phyloP scores from a whole-genome alignment of 2,797 vertebrate species.

The Argya squamiceps region DNA sequence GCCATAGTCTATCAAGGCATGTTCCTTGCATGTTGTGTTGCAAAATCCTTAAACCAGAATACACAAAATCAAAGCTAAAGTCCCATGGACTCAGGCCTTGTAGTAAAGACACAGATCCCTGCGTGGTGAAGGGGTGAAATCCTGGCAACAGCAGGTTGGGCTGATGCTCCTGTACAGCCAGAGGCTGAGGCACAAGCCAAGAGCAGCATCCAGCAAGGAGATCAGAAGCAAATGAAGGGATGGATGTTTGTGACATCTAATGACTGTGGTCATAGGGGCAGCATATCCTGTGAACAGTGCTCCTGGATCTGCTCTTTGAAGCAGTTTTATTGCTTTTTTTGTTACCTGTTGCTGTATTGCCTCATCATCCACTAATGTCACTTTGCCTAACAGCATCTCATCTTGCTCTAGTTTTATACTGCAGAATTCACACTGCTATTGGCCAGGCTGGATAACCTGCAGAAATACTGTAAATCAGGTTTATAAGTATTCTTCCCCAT shows the following conservation, averaged over 20 bases:
- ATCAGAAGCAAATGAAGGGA: background rate
- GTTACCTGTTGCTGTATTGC: background rate
- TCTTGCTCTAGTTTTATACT: background rate
- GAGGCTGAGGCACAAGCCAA: background rate
- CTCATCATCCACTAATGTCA: background rate
- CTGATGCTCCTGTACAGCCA: background rate
- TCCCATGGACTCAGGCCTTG: background rate
- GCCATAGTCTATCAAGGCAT: background rate
- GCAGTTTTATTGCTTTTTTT: background rate
- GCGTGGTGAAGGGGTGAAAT: rapidly evolving
- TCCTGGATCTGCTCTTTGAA: background rate
- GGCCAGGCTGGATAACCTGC: background rate
- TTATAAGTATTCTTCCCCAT: conserved; percentile 5
- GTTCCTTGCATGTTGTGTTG: rapidly evolving
- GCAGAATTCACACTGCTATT: background rate
- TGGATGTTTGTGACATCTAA: background rate
- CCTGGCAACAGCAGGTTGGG: background rate
- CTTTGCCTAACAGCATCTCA: background rate
- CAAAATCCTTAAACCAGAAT: background rate
- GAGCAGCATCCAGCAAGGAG: background rate
- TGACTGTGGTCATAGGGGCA: background rate
- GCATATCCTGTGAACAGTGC: background rate
- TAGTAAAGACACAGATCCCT: background rate
- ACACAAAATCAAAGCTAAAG: background rate
- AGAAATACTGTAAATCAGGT: conserved; percentile 17